Conservation (phyloP, 1,140 invertebrate genomes). For the Tetramorium simillimum region DNA sequence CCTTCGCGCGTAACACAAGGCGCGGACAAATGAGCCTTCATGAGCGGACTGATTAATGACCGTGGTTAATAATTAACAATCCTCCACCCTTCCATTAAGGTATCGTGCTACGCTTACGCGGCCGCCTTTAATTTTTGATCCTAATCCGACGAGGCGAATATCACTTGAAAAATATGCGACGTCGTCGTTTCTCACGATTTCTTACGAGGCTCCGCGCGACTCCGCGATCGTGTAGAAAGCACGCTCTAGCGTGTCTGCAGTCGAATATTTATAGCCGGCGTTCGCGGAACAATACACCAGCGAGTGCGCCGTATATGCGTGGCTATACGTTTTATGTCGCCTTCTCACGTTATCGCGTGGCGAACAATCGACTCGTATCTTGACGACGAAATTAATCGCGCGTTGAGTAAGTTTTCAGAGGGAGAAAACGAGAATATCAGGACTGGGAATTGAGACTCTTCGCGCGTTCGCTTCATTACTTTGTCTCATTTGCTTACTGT, state of each 20-base stretch:
- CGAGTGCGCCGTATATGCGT: slow-evolving; percentile 59
- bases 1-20: slow-evolving; percentile 16
- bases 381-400: slow-evolving; percentile 30
- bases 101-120: slow-evolving; percentile 17
- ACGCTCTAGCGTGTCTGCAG: slow-evolving; percentile 49
- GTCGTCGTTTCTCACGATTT: slow-evolving; percentile 41
- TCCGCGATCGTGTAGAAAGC: slow-evolving; percentile 34
- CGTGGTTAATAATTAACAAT: slow-evolving; percentile 54
- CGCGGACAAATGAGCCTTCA: slow-evolving; percentile 54
- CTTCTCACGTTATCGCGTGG: slow-evolving; percentile 75
- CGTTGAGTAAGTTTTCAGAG: slow-evolving; percentile 28
- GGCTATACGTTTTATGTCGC: slow-evolving; percentile 66
- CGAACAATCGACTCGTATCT: slow-evolving; percentile 55
- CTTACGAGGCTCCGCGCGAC: slow-evolving; percentile 19
- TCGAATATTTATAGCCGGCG: slow-evolving; percentile 71
- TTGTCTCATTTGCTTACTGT: background rate
- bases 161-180: slow-evolving; percentile 50
- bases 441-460: background rate
- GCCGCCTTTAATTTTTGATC: slow-evolving; percentile 42
- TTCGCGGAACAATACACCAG: slow-evolving; percentile 57
- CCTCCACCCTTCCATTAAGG: slow-evolving; percentile 26
- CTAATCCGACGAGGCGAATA: slow-evolving; percentile 28
- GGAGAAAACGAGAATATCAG: background rate
- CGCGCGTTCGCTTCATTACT: background rate
- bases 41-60: slow-evolving; percentile 52